Base-by-base conservation (phyloP, 2,888 invertebrate genomes). In the Erebia epiphron region DNA sequence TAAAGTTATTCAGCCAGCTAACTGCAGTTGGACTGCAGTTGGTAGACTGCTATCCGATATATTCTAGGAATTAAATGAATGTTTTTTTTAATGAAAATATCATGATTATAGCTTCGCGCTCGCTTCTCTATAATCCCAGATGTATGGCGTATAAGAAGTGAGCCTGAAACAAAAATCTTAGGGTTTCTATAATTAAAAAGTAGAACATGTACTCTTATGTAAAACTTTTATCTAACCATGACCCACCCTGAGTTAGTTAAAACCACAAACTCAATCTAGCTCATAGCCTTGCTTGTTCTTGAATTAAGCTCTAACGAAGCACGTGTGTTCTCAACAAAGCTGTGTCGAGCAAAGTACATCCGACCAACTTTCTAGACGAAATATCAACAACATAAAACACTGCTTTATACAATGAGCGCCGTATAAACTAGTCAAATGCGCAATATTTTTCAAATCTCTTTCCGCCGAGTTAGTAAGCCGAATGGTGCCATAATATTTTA, bases 331-430 rank as follows among this genome's bases (percentile, higher is more conserved):
- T 26, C 69, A 71, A 71, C 69, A 66, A 68, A 70, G 68, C 66
- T 68, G 67, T 57, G 60, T 68, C 61, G 64, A 60, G 61, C 58
- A 65, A 65, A 68, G 57, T 72, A 81, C 79, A 80, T 79, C 77
- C 75, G 69, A 71, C 77, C 75, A 82, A 85, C 81, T 87, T 85
- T 78, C 76, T 79, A 86, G 83, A 84, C 85, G 77, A 79, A 76
- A 78, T 81, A 81, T 81, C 82, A 82, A 84, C 78, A 77, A 41
- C 71, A 72, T 76, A 71, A 64, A 76, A 76, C 74, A 73, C 73
- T 50, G 69, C 71, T 67, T 52, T 49, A 21, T 70, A 58, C 69
- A 69, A 63, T 35, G 61, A 67, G 73, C 66, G 57, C 71, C 56
- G 63, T 68, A 64, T 67, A 56, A 64, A 60, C 50, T 68, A 67